Evolutionary conservation across 2,888 invertebrate species (phyloP), one percentile per base, ranked within the genome.

Genomic region (Artemia sinica): DNA sequence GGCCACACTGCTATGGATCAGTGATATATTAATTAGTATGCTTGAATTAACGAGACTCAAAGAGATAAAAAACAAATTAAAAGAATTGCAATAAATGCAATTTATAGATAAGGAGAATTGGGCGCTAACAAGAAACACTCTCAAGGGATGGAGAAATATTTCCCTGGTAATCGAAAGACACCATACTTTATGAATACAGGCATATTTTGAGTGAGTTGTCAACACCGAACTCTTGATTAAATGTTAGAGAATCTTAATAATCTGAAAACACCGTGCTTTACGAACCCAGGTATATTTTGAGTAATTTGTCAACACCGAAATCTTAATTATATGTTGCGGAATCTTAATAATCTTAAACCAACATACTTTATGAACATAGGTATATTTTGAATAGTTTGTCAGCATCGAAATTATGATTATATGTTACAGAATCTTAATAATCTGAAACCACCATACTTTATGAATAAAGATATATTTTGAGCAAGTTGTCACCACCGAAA

Each of bases 71-170:
- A 41, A 41, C 9, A 13, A 66, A 65, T 13, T 50, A 28, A 49
- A 48, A 67, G 66, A 18, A 66, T 13, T 12, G 13, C n/a, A 18
- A 67, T 13, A 68, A 50, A 67, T 41, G 18, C 7, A 18, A 65
- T 58, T 58, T 28, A 68, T 48, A 9, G 14, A 58, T 18, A 70
- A n/a, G 48, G 49, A 50, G 63, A 67, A 11, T 41, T 49, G 58
- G 12, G 50, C n/a, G 9, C 11, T 68, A 4, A 68, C 11, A 13
- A 67, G 49, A 67, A 13, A 41, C 41, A 41, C 41, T 41, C 41
- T 41, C 6, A 18, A 41, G 49, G 12, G n/a, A 14, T 14, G n/a
- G 5, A 58, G 14, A 14, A 0, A 14, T 58, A 14, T 58, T 58
- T 0, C 3, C 14, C 6, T 58, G 58, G n/a, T 6, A 58, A 58